phyloP scores from a whole-genome alignment of 2,113 vertebrate genomes.

The Abramis brama region DNA sequence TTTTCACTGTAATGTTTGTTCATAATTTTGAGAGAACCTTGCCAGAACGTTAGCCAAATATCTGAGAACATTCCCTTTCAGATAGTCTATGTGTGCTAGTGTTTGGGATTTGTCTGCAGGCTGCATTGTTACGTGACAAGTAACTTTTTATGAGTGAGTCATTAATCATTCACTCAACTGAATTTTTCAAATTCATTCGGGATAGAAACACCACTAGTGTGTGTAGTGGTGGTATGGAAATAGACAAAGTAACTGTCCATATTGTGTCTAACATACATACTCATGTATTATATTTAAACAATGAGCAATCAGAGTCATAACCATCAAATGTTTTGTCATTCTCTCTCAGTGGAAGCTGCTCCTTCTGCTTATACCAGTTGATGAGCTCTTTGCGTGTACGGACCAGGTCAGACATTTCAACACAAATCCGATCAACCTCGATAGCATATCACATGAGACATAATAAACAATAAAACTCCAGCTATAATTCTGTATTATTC shows the following conservation, averaged over 20 bases:
- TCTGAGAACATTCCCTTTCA: no score
- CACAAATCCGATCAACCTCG: not conserved
- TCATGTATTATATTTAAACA: not conserved
- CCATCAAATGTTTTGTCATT: not conserved
- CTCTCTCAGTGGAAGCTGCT: constrained; percentile 73
- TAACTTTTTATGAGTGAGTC: not conserved
- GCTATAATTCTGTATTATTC: not conserved
- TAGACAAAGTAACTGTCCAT: not conserved
- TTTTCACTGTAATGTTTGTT: no score
- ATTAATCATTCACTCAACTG: not conserved
- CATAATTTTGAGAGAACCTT: no score
- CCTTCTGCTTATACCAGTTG: constrained; percentile 68
- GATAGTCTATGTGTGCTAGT: no score
- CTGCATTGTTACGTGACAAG: no score
- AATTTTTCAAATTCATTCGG: not conserved
- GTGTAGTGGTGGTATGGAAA: not conserved
- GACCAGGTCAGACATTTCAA: constrained; percentile 62
- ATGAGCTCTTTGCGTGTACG: constrained; percentile 66
- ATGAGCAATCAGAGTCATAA: not conserved
- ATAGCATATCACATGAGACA: not conserved
- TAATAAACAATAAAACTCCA: not conserved
- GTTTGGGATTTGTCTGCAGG: no score
- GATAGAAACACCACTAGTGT: not conserved
- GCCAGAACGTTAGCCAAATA: no score
- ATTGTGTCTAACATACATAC: not conserved